Evolutionary conservation across 2,888 invertebrate genomes (phyloP).

Genomic region (Gandaritis pyraliata): DNA sequence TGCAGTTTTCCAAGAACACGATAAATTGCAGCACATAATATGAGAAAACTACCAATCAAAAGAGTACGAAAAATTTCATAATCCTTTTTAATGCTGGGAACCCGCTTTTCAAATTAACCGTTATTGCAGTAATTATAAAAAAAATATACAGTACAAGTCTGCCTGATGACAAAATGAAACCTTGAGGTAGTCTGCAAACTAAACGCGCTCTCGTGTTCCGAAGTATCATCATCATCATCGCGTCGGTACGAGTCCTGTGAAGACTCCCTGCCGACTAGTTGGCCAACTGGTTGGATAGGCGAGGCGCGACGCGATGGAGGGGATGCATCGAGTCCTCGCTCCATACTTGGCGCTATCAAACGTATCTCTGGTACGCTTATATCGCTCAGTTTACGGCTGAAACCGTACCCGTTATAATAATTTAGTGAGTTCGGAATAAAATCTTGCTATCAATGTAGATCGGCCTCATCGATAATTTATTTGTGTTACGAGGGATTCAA

Average conservation of each 20-base stretch:
- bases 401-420: slow-evolving; percentile 25
- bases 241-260: slow-evolving; percentile 35
- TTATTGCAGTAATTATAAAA: too few relatives aligned
- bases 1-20: too few relatives aligned
- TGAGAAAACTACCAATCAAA: too few relatives aligned
- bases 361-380: slow-evolving; percentile 92
- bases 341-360: slow-evolving; percentile 92
- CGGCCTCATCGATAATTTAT: neutral
- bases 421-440: neutral
- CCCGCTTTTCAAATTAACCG: too few relatives aligned
- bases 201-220: slow-evolving; percentile 82
- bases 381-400: slow-evolving; percentile 89
- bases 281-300: slow-evolving; percentile 36
- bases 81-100: too few relatives aligned
- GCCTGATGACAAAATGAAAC: slow-evolving; percentile 53
- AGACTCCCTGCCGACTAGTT: slow-evolving; percentile 36
- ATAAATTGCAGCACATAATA: too few relatives aligned
- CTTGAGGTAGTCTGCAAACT: slow-evolving; percentile 77
- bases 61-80: too few relatives aligned
- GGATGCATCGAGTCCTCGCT: slow-evolving; percentile 88
- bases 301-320: slow-evolving; percentile 44
- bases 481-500: neutral
- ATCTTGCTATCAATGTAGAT: neutral
- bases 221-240: slow-evolving; percentile 70
- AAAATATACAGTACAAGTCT: slow-evolving; percentile 37